Evolutionary conservation across 2,888 invertebrate species (phyloP), one percentile per base, ranked within the genome.

Genomic region (Tenodera sinensis): DNA sequence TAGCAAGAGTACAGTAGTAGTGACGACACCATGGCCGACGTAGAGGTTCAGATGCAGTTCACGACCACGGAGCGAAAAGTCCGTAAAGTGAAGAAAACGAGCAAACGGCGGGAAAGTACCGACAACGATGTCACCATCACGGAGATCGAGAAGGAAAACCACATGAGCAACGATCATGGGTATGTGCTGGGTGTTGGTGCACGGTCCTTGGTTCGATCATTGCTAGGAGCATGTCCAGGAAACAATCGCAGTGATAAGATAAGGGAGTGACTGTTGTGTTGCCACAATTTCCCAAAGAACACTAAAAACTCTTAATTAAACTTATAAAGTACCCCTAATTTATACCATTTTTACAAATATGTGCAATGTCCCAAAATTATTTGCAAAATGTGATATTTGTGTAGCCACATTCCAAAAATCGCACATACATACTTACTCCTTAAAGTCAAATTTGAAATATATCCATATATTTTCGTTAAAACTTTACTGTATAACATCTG

Each of bases 81-180:
- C 93, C 97, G 97, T 94, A 98, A 98, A 95, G 97, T 97, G 94
- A 98, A 98, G 95, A 98, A 98, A 95, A 96, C 97, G 92, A 92
- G 92, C 89, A 96, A 97, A 92, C 96, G 97, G 94, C 96, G 97
- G 93, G 96, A 97, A 94, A 96, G 96, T 93, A 91, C 91, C 87
- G 95, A 95, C 96, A 96, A 96, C 93, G 97, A 97, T 94, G 96
- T 97, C 93, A 96, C 96, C 94, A 96, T 97, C 94, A 97, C 97
- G 92, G 97, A 97, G 94, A 93, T 97, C 93, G 96, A 96, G 93
- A 94, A 94, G 92, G 95, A 95, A 93, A 94, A 94, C 93, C 94
- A 95, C 94, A 95, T 95, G 94, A 94, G 94, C 92, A 95, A 95
- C 93, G 95, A 95, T 93, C 95, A 94, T 96, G 97, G 97, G 97